phyloP scores from a whole-genome alignment of 2,888 invertebrate genomes.

The Dicranocentrus wangi region DNA sequence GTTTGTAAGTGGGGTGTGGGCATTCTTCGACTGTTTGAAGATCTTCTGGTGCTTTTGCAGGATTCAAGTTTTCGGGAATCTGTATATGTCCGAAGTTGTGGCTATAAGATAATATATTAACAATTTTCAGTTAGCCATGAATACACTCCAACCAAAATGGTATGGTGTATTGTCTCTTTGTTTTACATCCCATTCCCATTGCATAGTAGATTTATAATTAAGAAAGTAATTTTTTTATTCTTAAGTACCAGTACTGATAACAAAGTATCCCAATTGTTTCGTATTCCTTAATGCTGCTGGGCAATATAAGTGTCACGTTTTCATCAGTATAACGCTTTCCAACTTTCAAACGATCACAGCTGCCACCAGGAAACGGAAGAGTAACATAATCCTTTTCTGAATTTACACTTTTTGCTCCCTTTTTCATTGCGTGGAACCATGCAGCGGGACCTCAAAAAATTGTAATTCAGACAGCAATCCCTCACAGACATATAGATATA shows the following conservation, averaged over 20 bases:
- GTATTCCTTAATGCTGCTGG: constrained; percentile 17
- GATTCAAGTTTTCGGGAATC: constrained; percentile 20
- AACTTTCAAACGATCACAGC: constrained; percentile 25
- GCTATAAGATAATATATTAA: no score
- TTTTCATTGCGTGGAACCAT: constrained; percentile 46
- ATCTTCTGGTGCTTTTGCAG: background rate
- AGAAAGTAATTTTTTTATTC: no score
- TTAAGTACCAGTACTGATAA: constrained; percentile 50
- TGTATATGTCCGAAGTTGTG: constrained; percentile 46
- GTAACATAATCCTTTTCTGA: constrained; percentile 12
- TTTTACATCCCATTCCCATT: no score
- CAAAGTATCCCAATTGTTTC: constrained; percentile 41
- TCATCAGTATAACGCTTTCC: constrained; percentile 23
- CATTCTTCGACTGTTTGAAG: constrained; percentile 9
- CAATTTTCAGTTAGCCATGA: no score
- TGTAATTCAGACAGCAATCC: no score
- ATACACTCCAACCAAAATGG: no score
- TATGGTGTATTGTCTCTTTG: no score
- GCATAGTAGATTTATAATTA: no score
- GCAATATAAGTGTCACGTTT: constrained; percentile 25
- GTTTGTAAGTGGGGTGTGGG: constrained; percentile 1
- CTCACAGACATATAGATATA: no score
- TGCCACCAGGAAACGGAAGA: constrained; percentile 23
- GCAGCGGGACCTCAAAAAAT: constrained; percentile 47
- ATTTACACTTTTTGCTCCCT: background rate